phyloP scores from a whole-genome alignment of 2,113 vertebrate species.

The Cacatua alba region DNA sequence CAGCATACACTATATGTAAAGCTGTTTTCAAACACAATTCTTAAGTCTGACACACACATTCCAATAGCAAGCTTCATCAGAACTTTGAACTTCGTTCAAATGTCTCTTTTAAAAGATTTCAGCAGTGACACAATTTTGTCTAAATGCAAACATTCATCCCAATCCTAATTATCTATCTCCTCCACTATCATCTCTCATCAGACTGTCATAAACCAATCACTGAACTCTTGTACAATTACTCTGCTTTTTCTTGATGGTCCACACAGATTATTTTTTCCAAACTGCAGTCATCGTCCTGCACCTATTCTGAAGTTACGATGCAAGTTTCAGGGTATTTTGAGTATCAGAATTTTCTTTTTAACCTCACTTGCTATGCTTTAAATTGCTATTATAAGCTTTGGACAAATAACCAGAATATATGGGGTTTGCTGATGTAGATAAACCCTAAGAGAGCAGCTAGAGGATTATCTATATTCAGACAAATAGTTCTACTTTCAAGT shows the following conservation, averaged over 20 bases:
- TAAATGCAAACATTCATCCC: neutral
- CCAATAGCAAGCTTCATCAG: neutral
- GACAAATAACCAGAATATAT: neutral
- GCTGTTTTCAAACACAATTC: neutral
- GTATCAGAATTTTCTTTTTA: neutral
- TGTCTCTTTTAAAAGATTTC: conserved; percentile 1
- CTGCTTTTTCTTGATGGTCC: neutral
- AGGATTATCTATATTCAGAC: neutral
- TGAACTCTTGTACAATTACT: neutral
- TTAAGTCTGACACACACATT: neutral
- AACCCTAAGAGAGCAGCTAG: neutral
- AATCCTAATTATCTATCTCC: neutral
- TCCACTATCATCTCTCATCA: neutral
- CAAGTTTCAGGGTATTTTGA: neutral
- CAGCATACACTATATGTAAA: neutral
- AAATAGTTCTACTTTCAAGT: neutral
- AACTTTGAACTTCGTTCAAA: neutral
- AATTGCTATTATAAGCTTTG: neutral
- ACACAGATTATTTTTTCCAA: neutral
- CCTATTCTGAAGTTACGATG: neutral
- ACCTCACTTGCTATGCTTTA: neutral
- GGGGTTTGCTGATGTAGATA: neutral
- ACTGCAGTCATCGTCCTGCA: neutral
- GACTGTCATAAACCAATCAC: neutral
- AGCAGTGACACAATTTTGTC: neutral